Evolutionary conservation across 2,113 vertebrate species (phyloP).

Genomic region (Orientallactaga bullata): DNA sequence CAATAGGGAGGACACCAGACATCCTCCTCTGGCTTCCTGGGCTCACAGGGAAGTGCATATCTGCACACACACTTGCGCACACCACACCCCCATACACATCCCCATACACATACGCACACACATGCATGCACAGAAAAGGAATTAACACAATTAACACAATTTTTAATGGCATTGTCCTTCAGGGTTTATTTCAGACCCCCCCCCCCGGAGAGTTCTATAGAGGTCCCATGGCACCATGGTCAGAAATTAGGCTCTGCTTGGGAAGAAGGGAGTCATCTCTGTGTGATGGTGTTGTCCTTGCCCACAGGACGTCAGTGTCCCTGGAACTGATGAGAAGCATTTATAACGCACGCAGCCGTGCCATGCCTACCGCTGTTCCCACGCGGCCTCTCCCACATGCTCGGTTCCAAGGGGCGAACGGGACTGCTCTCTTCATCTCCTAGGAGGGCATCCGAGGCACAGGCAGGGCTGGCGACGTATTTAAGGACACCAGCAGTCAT

Average conservation of each 20-base stretch:
- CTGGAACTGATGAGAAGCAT: accelerated
- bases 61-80: too few species aligned
- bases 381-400: too few species aligned
- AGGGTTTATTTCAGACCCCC: neutral
- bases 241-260: neutral
- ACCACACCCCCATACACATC: too few species aligned
- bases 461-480: neutral
- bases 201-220: neutral
- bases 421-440: neutral
- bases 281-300: neutral
- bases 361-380: neutral
- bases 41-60: too few species aligned
- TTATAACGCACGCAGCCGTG: accelerated
- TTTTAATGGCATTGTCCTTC: neutral
- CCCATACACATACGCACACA: too few species aligned
- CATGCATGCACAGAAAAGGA: too few species aligned
- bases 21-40: too few species aligned
- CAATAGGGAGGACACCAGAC: too few species aligned
- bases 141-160: too few species aligned
- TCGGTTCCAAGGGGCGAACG: neutral
- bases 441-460: neutral
- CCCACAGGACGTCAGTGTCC: neutral
- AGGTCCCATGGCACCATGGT: neutral
- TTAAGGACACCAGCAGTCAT: neutral
- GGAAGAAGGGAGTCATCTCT: too few species aligned